Percentiles rank a stretch among this genome's conserved stretches.
Evolutionary conservation across 1,140 invertebrate genomes (phyloP).

Genomic region (Cyclargus thomasi): DNA sequence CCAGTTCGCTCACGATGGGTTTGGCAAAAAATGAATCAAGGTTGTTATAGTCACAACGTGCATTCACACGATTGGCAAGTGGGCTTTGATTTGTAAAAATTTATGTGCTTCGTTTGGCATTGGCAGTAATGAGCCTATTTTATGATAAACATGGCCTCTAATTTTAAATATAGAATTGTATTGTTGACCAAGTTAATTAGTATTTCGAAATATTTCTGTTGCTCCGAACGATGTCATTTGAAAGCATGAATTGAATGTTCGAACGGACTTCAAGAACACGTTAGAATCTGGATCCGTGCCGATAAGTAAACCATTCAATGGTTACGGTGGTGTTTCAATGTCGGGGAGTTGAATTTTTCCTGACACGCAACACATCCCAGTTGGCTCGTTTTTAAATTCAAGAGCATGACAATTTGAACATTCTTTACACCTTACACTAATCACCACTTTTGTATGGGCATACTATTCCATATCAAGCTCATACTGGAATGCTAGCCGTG

Average conservation of each 20-base stretch:
- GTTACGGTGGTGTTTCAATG: constrained; percentile 27
- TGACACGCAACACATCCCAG: constrained; percentile 25
- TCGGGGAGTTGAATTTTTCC: constrained; percentile 26
- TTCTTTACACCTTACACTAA: constrained; percentile 24
- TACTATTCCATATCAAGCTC: constrained; percentile 27
- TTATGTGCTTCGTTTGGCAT: constrained; percentile 14
- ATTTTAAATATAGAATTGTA: constrained; percentile 2
- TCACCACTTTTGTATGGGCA: constrained; percentile 23
- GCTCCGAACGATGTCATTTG: constrained; percentile 29
- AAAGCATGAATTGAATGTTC: constrained; percentile 28
- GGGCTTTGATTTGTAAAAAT: constrained; percentile 22
- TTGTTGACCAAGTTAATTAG: not conserved
- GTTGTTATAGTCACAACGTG: constrained; percentile 33
- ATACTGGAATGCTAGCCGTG: constrained; percentile 28
- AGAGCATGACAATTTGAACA: constrained; percentile 28
- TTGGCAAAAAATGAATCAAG: constrained; percentile 28
- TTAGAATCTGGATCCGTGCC: constrained; percentile 25
- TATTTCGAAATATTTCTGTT: constrained; percentile 27
- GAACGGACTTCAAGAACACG: constrained; percentile 27
- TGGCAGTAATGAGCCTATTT: not conserved
- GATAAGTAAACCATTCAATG: constrained; percentile 24
- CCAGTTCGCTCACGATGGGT: constrained; percentile 28
- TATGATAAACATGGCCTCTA: constrained; percentile 11
- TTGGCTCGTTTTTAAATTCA: constrained; percentile 32
- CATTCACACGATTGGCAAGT: constrained; percentile 30